These are phyloP conservation scores for Pitta sordida DNA, from an alignment of 2,113 vertebrate genomes.

Conservation along the genomic window DNA sequence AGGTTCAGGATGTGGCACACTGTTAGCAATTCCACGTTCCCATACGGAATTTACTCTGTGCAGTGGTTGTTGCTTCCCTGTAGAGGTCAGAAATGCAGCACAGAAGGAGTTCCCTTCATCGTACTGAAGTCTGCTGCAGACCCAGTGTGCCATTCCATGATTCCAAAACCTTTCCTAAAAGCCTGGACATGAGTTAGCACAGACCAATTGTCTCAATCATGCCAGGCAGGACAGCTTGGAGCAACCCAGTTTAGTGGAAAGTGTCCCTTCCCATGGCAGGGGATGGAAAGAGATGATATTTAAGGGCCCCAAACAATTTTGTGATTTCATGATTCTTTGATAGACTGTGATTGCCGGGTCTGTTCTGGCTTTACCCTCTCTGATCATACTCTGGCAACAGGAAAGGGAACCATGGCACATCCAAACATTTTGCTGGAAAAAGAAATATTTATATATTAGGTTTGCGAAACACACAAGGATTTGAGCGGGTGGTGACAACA, in stretches of 20 bases:
- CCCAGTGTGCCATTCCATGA: rapidly evolving
- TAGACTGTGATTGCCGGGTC: background rate
- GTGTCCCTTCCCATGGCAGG: background rate
- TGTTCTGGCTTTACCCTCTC: background rate
- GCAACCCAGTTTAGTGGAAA: background rate
- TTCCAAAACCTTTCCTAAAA: background rate
- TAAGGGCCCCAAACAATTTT: background rate
- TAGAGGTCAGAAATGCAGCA: slow-evolving; percentile 52
- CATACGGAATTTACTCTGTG: background rate
- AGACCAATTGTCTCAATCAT: background rate
- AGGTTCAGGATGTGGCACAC: rapidly evolving
- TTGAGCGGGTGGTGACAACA: rapidly evolving
- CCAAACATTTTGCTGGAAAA: rapidly evolving
- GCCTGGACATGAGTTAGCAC: background rate
- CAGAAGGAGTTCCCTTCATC: background rate
- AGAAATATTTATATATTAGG: background rate
- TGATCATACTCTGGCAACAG: background rate
- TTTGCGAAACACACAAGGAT: background rate
- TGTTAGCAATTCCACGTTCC: background rate
- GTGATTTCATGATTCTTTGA: background rate
- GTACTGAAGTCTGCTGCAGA: background rate
- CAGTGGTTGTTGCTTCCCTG: slow-evolving; percentile 29
- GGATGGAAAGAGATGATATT: background rate
- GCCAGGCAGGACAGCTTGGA: background rate
- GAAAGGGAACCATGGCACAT: background rate